Evolutionary conservation across 2,797 vertebrate species (phyloP).

Genomic region (Ceyx erithaca): DNA sequence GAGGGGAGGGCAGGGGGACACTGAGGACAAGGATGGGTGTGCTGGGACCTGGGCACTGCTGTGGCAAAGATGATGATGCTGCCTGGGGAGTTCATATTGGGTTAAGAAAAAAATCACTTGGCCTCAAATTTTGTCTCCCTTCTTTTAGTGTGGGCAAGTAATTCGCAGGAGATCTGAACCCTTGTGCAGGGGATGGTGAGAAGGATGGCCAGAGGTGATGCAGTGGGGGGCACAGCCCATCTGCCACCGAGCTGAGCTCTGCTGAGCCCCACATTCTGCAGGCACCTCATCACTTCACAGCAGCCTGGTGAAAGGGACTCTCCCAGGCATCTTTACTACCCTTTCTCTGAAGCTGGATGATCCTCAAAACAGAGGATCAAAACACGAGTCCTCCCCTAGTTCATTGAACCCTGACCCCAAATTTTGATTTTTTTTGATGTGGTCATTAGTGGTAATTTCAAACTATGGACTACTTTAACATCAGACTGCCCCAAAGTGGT

Average conservation of each 20-base stretch:
- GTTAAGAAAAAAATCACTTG: neutral
- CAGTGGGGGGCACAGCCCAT: neutral
- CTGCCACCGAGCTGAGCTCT: neutral
- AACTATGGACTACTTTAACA: neutral
- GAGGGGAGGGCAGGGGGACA: neutral
- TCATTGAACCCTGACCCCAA: neutral
- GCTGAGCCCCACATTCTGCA: neutral
- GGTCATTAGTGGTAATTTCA: neutral
- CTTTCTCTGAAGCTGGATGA: neutral
- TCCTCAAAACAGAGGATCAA: neutral
- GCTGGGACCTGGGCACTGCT: neutral
- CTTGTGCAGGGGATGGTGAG: neutral
- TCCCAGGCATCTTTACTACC: neutral
- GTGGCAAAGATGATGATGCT: neutral
- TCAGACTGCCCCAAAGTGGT: neutral
- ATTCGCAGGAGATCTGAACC: neutral
- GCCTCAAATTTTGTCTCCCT: neutral
- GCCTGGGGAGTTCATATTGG: rapidly evolving
- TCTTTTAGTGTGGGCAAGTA: neutral
- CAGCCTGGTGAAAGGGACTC: neutral
- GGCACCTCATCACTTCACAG: neutral
- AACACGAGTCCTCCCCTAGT: neutral
- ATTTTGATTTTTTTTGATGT: neutral
- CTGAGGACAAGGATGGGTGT: neutral
- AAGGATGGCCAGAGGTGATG: rapidly evolving